Evolutionary conservation across 2,888 invertebrate species (phyloP), one percentile per base, ranked within the genome.

Genomic region (Orchesellides sinensis): DNA sequence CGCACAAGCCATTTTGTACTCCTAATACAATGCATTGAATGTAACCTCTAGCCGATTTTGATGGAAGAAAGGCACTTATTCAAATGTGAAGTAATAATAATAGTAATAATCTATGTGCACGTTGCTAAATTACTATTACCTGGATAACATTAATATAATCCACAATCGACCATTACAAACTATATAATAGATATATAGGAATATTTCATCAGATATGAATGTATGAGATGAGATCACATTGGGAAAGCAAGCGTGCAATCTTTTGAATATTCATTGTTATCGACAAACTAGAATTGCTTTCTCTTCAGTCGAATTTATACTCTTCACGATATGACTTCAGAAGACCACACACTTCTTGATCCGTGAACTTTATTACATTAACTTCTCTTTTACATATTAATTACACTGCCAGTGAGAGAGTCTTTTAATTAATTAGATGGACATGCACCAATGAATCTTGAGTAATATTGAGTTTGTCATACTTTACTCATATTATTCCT

Each of bases 211-310:
- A n/a, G n/a, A n/a, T n/a, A n/a, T n/a, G n/a, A n/a, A n/a, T n/a
- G n/a, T n/a, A n/a, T n/a, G n/a, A n/a, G n/a, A n/a, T n/a, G n/a
- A n/a, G n/a, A n/a, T n/a, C n/a, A n/a, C n/a, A n/a, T n/a, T n/a
- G n/a, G n/a, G n/a, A n/a, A n/a, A n/a, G n/a, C n/a, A n/a, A n/a
- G 40, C 40, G 75, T 56, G 56, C 45, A 47, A 69, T 69, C 69
- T 59, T 68, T 69, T 78, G 77, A 78, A 78, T 78, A 78, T 78
- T 78, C 77, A 78, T 78, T 17, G 4, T 29, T 59, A 27, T 29
- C 29, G 17, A n/a, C 27, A 59, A 59, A 29, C 29, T 59, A 1
- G 23, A 59, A 59, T 59, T 59, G 59, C 59, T 59, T 66, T 19
- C 32, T 45, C 65, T 25, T 29, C 25, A 23, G 54, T 19, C 49